Evolutionary conservation across 2,888 invertebrate species (phyloP).

Genomic region (Xanthia togata): DNA sequence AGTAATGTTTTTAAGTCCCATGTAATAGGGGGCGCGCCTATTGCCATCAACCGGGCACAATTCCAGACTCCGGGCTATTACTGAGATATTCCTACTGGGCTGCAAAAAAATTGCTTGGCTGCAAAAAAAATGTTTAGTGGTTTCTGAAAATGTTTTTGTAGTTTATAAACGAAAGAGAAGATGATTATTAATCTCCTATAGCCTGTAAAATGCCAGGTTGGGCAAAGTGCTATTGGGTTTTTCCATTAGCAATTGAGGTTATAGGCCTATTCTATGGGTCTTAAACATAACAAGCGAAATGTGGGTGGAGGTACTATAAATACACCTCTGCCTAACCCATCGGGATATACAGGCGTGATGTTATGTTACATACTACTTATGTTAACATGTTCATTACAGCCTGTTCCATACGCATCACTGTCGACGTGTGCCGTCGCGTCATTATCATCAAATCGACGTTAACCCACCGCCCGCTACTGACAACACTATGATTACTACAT

Average conservation of each 20-base stretch:
- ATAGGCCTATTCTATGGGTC: too few species aligned
- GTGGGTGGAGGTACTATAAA: not conserved
- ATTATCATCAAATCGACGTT: constrained; percentile 64
- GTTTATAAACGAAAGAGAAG: too few species aligned
- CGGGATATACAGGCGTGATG: not conserved
- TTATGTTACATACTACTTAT: constrained; percentile 1
- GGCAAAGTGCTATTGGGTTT: not conserved
- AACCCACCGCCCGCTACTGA: constrained; percentile 52
- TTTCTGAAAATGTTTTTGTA: too few species aligned
- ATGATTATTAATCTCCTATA: not conserved
- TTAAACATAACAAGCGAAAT: not conserved
- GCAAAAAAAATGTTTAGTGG: not conserved
- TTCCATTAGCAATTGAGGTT: too few species aligned
- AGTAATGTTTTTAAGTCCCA: too few species aligned
- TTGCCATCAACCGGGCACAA: too few species aligned
- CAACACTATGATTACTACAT: constrained; percentile 57
- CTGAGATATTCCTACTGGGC: too few species aligned
- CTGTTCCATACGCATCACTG: constrained; percentile 33
- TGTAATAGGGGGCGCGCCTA: too few species aligned
- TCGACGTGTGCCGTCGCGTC: constrained; percentile 55
- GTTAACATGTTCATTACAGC: constrained; percentile 22
- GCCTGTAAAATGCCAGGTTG: not conserved
- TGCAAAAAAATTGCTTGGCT: not conserved
- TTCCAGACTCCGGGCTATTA: too few species aligned
- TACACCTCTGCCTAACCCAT: not conserved